Conservation (phyloP, 2,888 invertebrate genomes). For the Heliconius ethilla region DNA sequence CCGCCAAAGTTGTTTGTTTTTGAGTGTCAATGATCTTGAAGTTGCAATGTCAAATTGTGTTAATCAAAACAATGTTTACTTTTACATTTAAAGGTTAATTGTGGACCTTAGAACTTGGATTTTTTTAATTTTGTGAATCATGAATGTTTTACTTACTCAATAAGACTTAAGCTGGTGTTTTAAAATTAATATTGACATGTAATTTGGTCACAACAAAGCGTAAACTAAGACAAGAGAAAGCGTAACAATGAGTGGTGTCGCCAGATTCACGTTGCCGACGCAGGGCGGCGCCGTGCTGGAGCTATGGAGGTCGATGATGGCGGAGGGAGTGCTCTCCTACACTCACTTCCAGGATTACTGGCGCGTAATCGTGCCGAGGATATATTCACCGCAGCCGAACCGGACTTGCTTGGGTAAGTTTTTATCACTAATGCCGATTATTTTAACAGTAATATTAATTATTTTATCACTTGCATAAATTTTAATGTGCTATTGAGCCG, state of each 20-base stretch:
- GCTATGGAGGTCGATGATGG: constrained; percentile 83
- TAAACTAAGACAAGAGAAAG: not conserved
- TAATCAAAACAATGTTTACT: not conserved
- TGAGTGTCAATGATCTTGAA: constrained; percentile 12
- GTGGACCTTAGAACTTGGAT: constrained; percentile 5
- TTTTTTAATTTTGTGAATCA: not conserved
- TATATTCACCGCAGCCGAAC: constrained; percentile 87
- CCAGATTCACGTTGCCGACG: constrained; percentile 70
- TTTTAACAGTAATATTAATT: too few species aligned
- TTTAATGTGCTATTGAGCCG: constrained; percentile 60
- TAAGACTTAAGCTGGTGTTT: not conserved
- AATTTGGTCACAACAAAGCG: not conserved
- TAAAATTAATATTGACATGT: not conserved
- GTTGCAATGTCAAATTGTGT: not conserved
- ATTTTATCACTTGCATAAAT: not conserved
- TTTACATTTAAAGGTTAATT: not conserved
- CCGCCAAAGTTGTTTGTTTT: not conserved
- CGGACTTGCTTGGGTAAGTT: constrained; percentile 84
- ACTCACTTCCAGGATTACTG: constrained; percentile 87
- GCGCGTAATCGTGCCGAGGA: constrained; percentile 87
- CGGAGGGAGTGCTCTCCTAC: constrained; percentile 81
- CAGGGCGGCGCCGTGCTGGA: constrained; percentile 73
- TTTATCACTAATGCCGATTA: not conserved
- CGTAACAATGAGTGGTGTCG: constrained; percentile 24
- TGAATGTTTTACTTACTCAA: not conserved